phyloP scores from a whole-genome alignment of 2,113 vertebrate species.

The Puffinus mauretanicus region DNA sequence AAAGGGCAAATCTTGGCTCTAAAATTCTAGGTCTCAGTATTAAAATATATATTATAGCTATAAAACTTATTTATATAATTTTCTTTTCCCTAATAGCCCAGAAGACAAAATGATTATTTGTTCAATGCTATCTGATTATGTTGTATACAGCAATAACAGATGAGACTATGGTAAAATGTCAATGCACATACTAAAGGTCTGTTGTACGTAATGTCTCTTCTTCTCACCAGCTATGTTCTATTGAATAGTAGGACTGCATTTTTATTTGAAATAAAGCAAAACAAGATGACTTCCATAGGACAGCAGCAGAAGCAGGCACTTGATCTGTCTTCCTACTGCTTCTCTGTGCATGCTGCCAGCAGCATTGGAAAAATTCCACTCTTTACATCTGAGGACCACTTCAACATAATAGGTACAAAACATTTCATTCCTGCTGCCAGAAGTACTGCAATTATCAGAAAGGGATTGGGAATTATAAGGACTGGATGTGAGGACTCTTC shows the following conservation, averaged over 20 bases:
- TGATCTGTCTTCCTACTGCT: neutral
- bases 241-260: neutral
- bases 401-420: slow-evolving; percentile 3
- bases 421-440: neutral
- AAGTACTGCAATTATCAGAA: neutral
- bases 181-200: neutral
- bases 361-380: neutral
- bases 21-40: neutral
- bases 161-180: neutral
- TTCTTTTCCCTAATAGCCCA: neutral
- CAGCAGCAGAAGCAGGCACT: neutral
- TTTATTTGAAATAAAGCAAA: neutral
- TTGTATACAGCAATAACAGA: neutral
- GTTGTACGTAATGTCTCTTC: neutral
- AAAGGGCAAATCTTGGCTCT: neutral
- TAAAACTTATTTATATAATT: neutral
- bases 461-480: neutral
- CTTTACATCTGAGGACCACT: neutral
- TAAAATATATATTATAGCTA: neutral
- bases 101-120: neutral
- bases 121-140: neutral
- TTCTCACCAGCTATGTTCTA: neutral
- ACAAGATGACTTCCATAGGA: neutral
- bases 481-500: neutral
- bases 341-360: neutral